Conservation (phyloP, 2,888 invertebrate species). For the Bombylius discolor region DNA sequence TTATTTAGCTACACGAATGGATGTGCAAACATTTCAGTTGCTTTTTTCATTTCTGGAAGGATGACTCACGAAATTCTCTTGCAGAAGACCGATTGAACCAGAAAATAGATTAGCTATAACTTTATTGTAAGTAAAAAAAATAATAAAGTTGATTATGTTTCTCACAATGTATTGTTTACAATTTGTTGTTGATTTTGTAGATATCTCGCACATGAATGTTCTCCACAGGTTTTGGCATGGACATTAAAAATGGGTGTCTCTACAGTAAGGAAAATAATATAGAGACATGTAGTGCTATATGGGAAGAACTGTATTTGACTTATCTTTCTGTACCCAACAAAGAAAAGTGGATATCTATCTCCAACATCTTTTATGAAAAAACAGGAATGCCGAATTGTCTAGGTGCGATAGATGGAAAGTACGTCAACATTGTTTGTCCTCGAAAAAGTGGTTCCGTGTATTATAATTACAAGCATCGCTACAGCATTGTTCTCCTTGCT, state of each 20-base stretch:
- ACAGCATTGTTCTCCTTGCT: constrained; percentile 23
- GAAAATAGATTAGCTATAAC: neutral
- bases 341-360: constrained; percentile 6
- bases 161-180: neutral
- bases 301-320: neutral
- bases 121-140: neutral
- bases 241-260: neutral
- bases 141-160: neutral
- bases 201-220: too few species aligned
- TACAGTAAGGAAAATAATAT: neutral
- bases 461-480: constrained; percentile 23
- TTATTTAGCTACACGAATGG: too few species aligned
- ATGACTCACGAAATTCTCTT: neutral
- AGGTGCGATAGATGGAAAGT: constrained; percentile 23
- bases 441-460: constrained; percentile 19
- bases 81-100: neutral
- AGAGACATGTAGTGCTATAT: neutral
- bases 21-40: neutral
- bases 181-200: constrained; percentile 3
- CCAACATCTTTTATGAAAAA: constrained; percentile 8
- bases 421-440: constrained; percentile 20
- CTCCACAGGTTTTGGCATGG: neutral
- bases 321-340: constrained; percentile 12
- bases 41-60: neutral
- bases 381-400: constrained; percentile 18